Conservation (phyloP, 2,888 invertebrate species). For the Aphelenchoides bicaudatus region DNA sequence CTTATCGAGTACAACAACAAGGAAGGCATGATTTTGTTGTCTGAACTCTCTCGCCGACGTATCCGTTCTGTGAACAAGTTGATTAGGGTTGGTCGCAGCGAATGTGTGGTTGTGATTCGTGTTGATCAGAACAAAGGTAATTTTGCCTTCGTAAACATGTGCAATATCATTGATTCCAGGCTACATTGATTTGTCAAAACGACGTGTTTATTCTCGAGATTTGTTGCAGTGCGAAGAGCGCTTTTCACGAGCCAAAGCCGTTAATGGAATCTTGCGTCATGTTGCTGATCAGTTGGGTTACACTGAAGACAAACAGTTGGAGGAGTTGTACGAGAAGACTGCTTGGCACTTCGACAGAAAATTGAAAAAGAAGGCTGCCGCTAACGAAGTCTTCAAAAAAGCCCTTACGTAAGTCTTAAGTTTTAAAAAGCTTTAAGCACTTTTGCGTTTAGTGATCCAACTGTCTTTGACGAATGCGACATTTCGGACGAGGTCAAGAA, state of each 20-base stretch:
- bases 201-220: constrained; percentile 95
- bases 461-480: constrained; percentile 89
- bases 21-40: constrained; percentile 86
- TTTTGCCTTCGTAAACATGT: not conserved
- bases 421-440: constrained; percentile 4
- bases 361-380: constrained; percentile 87
- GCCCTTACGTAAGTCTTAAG: constrained; percentile 76
- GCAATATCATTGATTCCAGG: constrained; percentile 66
- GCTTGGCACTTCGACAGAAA: constrained; percentile 98
- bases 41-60: constrained; percentile 93
- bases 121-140: constrained; percentile 98
- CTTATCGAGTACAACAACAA: constrained; percentile 81
- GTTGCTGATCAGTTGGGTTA: constrained; percentile 91
- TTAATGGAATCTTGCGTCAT: constrained; percentile 90
- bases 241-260: constrained; percentile 76
- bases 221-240: constrained; percentile 96
- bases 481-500: constrained; percentile 86
- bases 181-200: constrained; percentile 97
- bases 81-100: constrained; percentile 94
- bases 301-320: constrained; percentile 83
- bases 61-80: constrained; percentile 98
- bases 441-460: constrained; percentile 78
- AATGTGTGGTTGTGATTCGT: constrained; percentile 96
- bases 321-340: constrained; percentile 85
- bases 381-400: constrained; percentile 97